phyloP scores from a whole-genome alignment of 2,888 invertebrate species.

The Cordilura impudica region DNA sequence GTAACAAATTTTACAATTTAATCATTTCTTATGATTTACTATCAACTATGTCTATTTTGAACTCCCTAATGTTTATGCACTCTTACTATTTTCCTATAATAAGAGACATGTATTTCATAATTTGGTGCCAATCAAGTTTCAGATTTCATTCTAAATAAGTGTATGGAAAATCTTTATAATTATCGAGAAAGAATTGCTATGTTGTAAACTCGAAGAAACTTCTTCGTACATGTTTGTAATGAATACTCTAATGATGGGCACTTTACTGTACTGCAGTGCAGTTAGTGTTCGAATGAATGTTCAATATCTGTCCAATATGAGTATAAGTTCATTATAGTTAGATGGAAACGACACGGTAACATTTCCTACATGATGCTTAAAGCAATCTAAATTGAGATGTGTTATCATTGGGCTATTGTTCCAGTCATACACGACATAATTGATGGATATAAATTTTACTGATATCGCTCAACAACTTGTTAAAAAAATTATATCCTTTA shows the following conservation, averaged over 20 bases:
- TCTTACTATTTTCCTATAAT: neutral
- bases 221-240: neutral
- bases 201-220: neutral
- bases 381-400: slow-evolving; percentile 27
- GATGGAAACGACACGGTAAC: neutral
- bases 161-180: slow-evolving; percentile 28
- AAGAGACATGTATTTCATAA: neutral
- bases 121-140: slow-evolving; percentile 9
- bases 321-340: neutral
- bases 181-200: neutral
- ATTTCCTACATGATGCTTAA: neutral
- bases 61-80: neutral
- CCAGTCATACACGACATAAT: neutral
- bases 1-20: too few relatives aligned
- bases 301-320: neutral
- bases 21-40: too few relatives aligned
- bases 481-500: too few relatives aligned
- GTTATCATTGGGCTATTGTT: neutral
- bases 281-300: slow-evolving; percentile 1
- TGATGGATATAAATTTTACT: neutral
- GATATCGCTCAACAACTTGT: neutral
- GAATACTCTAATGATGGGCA: neutral
- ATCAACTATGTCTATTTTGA: too few relatives aligned
- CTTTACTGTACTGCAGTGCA: neutral
- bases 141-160: slow-evolving; percentile 20